Evolutionary conservation across 2,888 invertebrate genomes (phyloP), one percentile per base, ranked within the genome.

Genomic region (Emmelina monodactyla): DNA sequence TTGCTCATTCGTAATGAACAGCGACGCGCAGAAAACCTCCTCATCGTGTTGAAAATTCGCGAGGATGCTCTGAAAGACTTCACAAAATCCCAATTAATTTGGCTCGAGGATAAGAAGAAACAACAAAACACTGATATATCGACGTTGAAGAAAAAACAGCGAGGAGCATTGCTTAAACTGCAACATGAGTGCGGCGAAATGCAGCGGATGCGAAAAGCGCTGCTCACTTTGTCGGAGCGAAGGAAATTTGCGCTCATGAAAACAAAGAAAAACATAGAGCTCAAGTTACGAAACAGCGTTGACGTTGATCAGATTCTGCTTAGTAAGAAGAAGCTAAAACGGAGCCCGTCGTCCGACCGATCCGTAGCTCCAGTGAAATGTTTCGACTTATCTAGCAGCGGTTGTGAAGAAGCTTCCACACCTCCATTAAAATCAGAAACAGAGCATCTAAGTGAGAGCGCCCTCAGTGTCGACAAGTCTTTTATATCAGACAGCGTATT

Each of bases 111-210:
- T 38, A 76, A 76, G 46, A 79, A 79, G 44, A 75, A 67, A 36
- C 72, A 70, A 25, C 75, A 75, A 2, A 73, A 73, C 34, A 76
- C 61, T 1, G 79, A 78, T 43, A 68, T 75, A 40, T 65, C 79
- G 1, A 69, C 84, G 6, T 75, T 88, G 11, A 85, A 85, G 50
- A 88, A 88, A 51, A 85, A 85, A 44, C 87, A 88, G 54, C 72
- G 87, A 31, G 87, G 85, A 1, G 71, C 88, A 11, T 59, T 88
- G 35, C 61, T 86, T 28, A 85, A 85, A 51, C 62, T 87, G 19
- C 83, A 87, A 40, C 85, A 87, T 53, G 87, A 88, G 51, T 85
- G 86, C 55, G 86, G 86, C 32, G 87, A 88, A 60, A 85, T 88
- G 75, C 82, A 84, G 50, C 76, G 84, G 50, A 79, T 79, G 72